phyloP scores from a whole-genome alignment of 1,140 invertebrate species.

The Paraescarpia echinospica region DNA sequence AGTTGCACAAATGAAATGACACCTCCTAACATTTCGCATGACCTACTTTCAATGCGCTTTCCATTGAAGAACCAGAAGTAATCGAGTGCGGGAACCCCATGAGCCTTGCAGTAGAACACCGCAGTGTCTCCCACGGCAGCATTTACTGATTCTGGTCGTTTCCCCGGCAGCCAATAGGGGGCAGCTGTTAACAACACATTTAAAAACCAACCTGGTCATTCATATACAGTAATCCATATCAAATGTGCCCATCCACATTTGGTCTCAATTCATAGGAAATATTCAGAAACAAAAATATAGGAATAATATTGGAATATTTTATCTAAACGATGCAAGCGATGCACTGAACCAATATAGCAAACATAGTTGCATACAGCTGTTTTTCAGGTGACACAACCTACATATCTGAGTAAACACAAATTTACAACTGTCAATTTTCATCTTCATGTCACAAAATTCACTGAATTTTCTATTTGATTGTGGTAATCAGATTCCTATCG shows the following conservation, averaged over 20 bases:
- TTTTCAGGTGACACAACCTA: too few species aligned
- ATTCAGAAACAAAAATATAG: too few species aligned
- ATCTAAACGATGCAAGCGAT: too few species aligned
- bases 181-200: slow-evolving; percentile 60
- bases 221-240: not conserved
- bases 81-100: slow-evolving; percentile 83
- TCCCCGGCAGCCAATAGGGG: slow-evolving; percentile 91
- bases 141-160: slow-evolving; percentile 70
- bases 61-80: slow-evolving; percentile 96
- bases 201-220: not conserved
- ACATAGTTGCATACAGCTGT: too few species aligned
- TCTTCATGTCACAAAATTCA: too few species aligned
- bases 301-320: too few species aligned
- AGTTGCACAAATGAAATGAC: not conserved
- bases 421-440: too few species aligned
- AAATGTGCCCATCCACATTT: too few species aligned
- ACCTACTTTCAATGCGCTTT: slow-evolving; percentile 70
- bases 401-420: too few species aligned
- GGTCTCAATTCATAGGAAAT: too few species aligned
- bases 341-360: too few species aligned
- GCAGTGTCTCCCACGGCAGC: slow-evolving; percentile 90
- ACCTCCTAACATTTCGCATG: not conserved
- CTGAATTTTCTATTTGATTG: not conserved
- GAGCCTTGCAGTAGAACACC: slow-evolving; percentile 83
- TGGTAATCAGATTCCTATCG: too few species aligned